A percentile compares a stretch with the other conserved stretches of the same genome.
Conservation (phyloP, 2,113 vertebrate genomes). For the Todiramphus saurophagus region DNA sequence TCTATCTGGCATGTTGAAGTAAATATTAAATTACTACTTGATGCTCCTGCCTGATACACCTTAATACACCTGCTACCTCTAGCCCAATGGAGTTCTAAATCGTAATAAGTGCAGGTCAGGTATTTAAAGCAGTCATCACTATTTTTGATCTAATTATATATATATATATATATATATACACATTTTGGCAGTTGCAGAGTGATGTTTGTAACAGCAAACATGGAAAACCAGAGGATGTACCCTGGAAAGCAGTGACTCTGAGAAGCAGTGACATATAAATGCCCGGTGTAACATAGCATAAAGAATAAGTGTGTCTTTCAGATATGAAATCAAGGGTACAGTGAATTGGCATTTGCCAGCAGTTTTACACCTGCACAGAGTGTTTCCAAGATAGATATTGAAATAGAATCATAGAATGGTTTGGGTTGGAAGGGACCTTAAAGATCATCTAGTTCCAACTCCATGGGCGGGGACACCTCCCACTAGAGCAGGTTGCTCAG, state of each 20-base stretch:
- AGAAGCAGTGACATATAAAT: not conserved
- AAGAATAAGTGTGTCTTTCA: not conserved
- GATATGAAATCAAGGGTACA: not conserved
- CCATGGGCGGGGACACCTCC: too few relatives aligned
- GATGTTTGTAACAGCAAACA: not conserved
- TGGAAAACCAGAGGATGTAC: not conserved
- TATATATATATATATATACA: not conserved
- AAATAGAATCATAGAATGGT: too few relatives aligned
- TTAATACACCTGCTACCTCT: not conserved
- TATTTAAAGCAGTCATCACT: not conserved
- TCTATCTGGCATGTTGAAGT: not conserved
- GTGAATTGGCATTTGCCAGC: too few relatives aligned
- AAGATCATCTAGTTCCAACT: too few relatives aligned
- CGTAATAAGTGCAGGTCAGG: too few relatives aligned
- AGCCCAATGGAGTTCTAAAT: not conserved
- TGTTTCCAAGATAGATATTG: not conserved
- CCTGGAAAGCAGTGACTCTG: not conserved
- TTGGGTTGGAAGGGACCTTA: too few relatives aligned
- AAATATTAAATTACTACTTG: not conserved
- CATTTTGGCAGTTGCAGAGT: not conserved
- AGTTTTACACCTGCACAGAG: not conserved
- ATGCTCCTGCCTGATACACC: not conserved
- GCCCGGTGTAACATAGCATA: not conserved
- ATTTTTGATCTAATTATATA: not conserved
- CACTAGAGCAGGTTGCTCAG: too few relatives aligned